Evolutionary conservation across 2,888 invertebrate species (phyloP).

Genomic region (Drosophila siamana): DNA sequence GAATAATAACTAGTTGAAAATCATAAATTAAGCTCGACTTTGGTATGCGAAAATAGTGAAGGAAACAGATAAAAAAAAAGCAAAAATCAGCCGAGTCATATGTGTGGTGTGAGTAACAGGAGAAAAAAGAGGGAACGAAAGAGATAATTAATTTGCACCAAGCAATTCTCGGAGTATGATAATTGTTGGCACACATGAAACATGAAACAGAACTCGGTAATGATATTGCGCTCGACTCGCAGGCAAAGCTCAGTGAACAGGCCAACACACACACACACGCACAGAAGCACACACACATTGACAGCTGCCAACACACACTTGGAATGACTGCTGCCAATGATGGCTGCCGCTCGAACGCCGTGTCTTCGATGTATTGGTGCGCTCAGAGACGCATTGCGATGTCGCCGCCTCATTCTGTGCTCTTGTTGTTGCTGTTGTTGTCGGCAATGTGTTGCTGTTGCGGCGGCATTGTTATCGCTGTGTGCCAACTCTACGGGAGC

Average conservation of each 20-base stretch:
- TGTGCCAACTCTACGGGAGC: conserved; percentile 59
- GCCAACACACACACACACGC: conserved; percentile 35
- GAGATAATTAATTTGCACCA: conserved; percentile 30
- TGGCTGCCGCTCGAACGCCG: conserved; percentile 59
- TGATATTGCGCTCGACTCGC: conserved; percentile 35
- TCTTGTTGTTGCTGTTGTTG: conserved; percentile 7
- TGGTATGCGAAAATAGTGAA: neutral
- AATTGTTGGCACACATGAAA: conserved; percentile 68
- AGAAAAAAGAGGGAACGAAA: conserved; percentile 2
- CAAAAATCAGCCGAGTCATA: conserved; percentile 5
- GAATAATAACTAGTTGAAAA: neutral
- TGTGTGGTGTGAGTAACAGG: neutral
- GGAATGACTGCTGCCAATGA: conserved; percentile 55
- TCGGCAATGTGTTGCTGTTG: conserved; percentile 14
- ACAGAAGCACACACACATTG: conserved; percentile 2
- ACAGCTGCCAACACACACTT: conserved; percentile 14
- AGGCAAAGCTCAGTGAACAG: conserved; percentile 12
- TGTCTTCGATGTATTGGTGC: conserved; percentile 59
- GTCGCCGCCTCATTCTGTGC: conserved; percentile 23
- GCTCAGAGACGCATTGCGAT: conserved; percentile 59
- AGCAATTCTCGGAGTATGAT: conserved; percentile 58
- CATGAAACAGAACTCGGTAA: conserved; percentile 55
- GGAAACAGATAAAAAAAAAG: neutral
- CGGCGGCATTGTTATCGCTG: conserved; percentile 61
- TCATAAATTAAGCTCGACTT: conserved; percentile 10